A percentile compares a stretch with the other conserved stretches of the same genome.
These are phyloP conservation scores for Notospermus geniculatus DNA, from an alignment of 1,140 invertebrate genomes.

Conservation along the genomic window DNA sequence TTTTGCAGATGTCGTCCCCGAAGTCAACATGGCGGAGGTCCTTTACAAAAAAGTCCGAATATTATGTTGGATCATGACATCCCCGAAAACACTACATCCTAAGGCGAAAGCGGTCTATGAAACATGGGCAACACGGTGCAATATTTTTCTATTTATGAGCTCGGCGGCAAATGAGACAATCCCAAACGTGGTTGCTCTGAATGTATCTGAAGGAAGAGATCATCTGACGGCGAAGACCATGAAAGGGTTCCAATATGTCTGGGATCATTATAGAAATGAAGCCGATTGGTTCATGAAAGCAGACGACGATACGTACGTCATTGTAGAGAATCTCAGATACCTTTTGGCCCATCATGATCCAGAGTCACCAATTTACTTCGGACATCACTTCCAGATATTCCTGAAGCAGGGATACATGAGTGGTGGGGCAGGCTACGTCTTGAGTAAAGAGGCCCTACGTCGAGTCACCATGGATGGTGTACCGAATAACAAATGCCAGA, in stretches of 20 bases:
- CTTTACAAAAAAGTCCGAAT: conserved; percentile 68
- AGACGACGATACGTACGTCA: conserved; percentile 73
- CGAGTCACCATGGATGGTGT: conserved; percentile 50
- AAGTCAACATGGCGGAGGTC: conserved; percentile 66
- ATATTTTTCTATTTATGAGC: conserved; percentile 86
- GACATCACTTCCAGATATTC: conserved; percentile 50
- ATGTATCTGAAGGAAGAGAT: conserved; percentile 80
- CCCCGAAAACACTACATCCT: conserved; percentile 81
- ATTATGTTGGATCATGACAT: conserved; percentile 95
- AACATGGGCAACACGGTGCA: conserved; percentile 93
- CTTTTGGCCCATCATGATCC: conserved; percentile 31
- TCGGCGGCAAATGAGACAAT: conserved; percentile 64
- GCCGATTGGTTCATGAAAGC: conserved; percentile 53
- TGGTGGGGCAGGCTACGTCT: conserved; percentile 73
- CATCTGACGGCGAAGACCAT: conserved; percentile 96
- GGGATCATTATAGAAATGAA: conserved; percentile 49
- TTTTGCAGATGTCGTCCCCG: conserved; percentile 15
- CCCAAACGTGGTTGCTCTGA: conserved; percentile 24
- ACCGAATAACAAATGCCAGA: conserved; percentile 60
- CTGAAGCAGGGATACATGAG: conserved; percentile 47
- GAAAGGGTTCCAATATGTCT: conserved; percentile 74
- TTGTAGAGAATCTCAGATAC: conserved; percentile 56
- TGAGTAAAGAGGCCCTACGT: conserved; percentile 63
- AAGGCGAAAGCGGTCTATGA: conserved; percentile 90
- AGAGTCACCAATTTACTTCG: conserved; percentile 50